These are phyloP conservation scores for Cheilosia pagana DNA, from an alignment of 2,888 invertebrate genomes.

Conservation along the genomic window DNA sequence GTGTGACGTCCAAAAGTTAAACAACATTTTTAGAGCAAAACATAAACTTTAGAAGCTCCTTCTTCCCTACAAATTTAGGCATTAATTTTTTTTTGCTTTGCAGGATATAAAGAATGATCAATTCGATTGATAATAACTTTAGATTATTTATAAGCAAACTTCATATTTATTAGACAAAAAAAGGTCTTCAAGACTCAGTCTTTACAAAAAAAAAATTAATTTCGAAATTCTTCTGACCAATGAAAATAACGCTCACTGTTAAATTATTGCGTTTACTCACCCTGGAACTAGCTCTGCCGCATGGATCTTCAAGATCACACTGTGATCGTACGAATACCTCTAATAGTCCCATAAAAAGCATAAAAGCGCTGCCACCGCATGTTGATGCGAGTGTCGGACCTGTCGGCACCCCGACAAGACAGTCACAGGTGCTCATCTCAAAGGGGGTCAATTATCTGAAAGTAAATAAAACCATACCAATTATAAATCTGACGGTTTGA, in stretches of 20 bases:
- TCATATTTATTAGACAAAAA: too few species aligned
- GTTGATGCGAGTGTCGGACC: slow-evolving; percentile 94
- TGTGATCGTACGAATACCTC: slow-evolving; percentile 94
- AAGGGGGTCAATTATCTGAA: slow-evolving; percentile 26
- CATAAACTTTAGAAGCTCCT: too few species aligned
- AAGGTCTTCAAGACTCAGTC: too few species aligned
- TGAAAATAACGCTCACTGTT: slow-evolving; percentile 7
- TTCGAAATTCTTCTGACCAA: neutral
- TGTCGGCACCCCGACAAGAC: slow-evolving; percentile 89
- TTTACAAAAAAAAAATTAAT: too few species aligned
- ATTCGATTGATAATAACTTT: too few species aligned
- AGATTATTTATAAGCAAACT: too few species aligned
- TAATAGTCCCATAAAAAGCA: slow-evolving; percentile 95
- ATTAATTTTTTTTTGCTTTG: too few species aligned
- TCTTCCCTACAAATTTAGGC: too few species aligned
- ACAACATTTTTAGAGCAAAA: too few species aligned
- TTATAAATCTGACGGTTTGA: neutral
- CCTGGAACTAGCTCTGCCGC: slow-evolving; percentile 88
- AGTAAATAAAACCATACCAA: neutral
- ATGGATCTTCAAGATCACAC: slow-evolving; percentile 94
- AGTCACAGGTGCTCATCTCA: slow-evolving; percentile 87
- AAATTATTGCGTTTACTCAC: slow-evolving; percentile 76
- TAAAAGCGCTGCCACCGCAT: slow-evolving; percentile 93
- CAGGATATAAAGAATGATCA: too few species aligned
- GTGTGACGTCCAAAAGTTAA: too few species aligned